A percentile compares a stretch with the other conserved stretches of the same genome.
These are phyloP conservation scores for Salvelinus alpinus DNA, from an alignment of 2,113 vertebrate genomes.

Conservation along the genomic window DNA sequence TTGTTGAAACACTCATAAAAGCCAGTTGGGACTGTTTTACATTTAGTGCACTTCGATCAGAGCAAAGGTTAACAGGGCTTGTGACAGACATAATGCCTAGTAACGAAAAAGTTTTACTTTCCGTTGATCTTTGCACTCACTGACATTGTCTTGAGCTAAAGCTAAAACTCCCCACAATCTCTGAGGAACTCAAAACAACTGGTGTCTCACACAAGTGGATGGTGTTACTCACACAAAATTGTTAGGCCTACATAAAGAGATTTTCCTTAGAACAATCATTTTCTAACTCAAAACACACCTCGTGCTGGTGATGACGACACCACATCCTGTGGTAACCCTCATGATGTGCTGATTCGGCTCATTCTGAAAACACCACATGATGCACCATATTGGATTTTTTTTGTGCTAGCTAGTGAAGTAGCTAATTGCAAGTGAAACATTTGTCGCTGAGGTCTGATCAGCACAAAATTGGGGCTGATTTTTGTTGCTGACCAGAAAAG, in stretches of 20 bases:
- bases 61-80: background rate
- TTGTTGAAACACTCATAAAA: background rate
- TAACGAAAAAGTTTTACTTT: background rate
- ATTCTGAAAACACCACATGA: background rate
- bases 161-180: no score
- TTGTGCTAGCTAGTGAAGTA: background rate
- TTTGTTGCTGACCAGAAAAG: background rate
- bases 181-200: no score
- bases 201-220: no score
- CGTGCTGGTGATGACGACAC: background rate
- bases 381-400: background rate
- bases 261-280: background rate
- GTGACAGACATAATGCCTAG: background rate
- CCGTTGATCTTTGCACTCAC: background rate
- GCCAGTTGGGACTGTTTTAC: background rate
- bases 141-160: background rate
- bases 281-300: background rate
- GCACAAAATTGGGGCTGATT: background rate
- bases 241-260: no score
- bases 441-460: background rate
- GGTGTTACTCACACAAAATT: no score
- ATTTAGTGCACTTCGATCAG: background rate
- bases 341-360: background rate
- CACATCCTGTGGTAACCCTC: background rate
- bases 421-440: background rate